These are phyloP conservation scores for Microcebus lehilahytsara DNA, from an alignment of 2,113 vertebrate species.

Conservation along the genomic window DNA sequence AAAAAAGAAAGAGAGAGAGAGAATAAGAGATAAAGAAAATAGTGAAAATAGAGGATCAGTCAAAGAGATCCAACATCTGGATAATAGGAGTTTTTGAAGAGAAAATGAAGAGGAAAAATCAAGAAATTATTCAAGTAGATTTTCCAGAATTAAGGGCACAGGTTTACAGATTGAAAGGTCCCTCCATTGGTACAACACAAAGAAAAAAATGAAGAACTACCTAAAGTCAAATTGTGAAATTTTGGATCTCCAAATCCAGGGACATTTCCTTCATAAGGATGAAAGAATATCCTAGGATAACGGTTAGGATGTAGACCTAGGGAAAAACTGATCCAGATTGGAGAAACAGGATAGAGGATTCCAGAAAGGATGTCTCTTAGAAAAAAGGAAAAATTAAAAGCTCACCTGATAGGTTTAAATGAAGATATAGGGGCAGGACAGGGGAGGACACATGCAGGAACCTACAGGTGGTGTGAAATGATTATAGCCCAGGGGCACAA, in stretches of 20 bases:
- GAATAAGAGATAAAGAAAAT: background rate
- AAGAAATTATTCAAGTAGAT: background rate
- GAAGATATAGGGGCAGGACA: background rate
- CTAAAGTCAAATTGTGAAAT: background rate
- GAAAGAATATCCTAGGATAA: background rate
- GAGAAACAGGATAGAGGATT: background rate
- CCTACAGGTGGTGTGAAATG: background rate
- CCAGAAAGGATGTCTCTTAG: background rate
- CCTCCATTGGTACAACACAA: background rate
- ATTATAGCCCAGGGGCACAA: background rate
- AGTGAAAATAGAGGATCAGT: background rate
- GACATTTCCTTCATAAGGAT: background rate
- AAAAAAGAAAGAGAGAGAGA: background rate
- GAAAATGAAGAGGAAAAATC: background rate
- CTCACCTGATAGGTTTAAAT: background rate
- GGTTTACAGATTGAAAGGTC: background rate
- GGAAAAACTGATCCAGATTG: background rate
- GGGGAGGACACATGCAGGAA: background rate
- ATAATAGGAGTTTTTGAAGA: background rate
- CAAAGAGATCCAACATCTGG: background rate
- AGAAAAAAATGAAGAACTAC: background rate
- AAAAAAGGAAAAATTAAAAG: background rate
- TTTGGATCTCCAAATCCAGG: background rate
- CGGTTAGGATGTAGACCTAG: background rate
- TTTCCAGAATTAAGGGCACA: background rate